Percentiles rank a stretch among this genome's conserved stretches.
phyloP scores from a whole-genome alignment of 2,888 invertebrate species.

The Trilocha varians region DNA sequence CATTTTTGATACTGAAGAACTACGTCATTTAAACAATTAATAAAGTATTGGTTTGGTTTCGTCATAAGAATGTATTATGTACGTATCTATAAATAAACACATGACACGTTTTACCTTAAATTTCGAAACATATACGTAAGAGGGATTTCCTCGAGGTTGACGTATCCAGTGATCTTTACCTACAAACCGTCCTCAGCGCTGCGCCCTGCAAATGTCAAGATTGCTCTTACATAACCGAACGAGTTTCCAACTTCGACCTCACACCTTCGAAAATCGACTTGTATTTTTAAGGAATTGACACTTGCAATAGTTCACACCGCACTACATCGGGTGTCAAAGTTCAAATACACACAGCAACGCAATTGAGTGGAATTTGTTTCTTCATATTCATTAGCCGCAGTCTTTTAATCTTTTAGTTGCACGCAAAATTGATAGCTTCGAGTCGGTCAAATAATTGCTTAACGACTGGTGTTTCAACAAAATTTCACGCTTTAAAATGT shows the following conservation, averaged over 20 bases:
- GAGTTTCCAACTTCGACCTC: constrained; percentile 40
- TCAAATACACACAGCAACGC: constrained; percentile 1
- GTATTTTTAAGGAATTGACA: constrained; percentile 43
- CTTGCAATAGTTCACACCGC: constrained; percentile 19
- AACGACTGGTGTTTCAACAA: not conserved
- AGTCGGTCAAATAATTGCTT: constrained; percentile 5
- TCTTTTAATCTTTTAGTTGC: constrained; percentile 3
- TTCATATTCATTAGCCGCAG: constrained; percentile 2
- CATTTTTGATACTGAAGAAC: too few relatives aligned
- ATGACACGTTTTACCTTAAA: too few relatives aligned
- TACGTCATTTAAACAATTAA: too few relatives aligned
- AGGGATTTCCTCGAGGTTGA: constrained; percentile 44
- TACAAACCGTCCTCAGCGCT: constrained; percentile 22
- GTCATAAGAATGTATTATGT: too few relatives aligned
- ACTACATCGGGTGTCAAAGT: constrained; percentile 3
- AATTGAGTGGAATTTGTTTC: constrained; percentile 4
- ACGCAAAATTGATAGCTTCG: constrained; percentile 4
- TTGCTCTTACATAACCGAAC: constrained; percentile 44
- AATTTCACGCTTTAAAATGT: constrained; percentile 3
- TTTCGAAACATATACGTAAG: constrained; percentile 37
- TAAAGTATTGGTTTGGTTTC: too few relatives aligned
- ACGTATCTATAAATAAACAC: too few relatives aligned
- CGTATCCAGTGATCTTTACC: constrained; percentile 7
- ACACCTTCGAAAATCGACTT: constrained; percentile 50
- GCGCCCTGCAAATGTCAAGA: constrained; percentile 55